A percentile compares a stretch with the other conserved stretches of the same genome.
phyloP scores from a whole-genome alignment of 2,113 vertebrate species.

The Trachemys scripta region DNA sequence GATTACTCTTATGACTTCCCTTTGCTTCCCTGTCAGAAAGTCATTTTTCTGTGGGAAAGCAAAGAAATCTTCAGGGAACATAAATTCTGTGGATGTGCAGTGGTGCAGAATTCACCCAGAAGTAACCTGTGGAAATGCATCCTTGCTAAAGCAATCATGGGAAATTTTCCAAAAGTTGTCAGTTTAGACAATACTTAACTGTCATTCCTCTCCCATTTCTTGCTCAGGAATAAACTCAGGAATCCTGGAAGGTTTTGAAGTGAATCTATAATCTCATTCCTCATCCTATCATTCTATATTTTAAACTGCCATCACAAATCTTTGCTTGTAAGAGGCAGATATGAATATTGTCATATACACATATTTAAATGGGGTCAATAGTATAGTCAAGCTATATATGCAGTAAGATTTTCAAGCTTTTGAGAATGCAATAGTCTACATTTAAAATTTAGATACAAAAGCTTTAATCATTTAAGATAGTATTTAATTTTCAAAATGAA shows the following conservation, averaged over 20 bases:
- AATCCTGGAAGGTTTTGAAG: background rate
- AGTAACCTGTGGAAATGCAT: background rate
- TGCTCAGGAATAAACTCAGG: background rate
- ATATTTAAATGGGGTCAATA: background rate
- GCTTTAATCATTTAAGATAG: conserved; percentile 49
- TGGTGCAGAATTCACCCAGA: too few species aligned
- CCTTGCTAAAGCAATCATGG: background rate
- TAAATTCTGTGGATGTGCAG: too few species aligned
- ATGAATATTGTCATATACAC: background rate
- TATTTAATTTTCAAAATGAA: background rate
- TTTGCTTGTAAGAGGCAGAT: background rate
- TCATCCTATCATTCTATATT: background rate
- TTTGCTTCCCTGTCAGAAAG: too few species aligned
- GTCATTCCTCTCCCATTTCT: background rate
- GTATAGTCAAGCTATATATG: background rate
- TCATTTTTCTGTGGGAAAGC: too few species aligned
- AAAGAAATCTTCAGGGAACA: too few species aligned
- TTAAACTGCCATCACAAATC: background rate
- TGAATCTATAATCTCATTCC: background rate
- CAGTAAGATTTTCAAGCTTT: conserved; percentile 10
- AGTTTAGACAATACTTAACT: background rate
- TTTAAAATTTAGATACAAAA: background rate
- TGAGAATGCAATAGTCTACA: background rate
- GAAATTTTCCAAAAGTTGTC: background rate
- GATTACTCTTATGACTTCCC: too few species aligned